Evolutionary conservation across 2,888 invertebrate genomes (phyloP).

Genomic region (Lepetodrilus schrolli): DNA sequence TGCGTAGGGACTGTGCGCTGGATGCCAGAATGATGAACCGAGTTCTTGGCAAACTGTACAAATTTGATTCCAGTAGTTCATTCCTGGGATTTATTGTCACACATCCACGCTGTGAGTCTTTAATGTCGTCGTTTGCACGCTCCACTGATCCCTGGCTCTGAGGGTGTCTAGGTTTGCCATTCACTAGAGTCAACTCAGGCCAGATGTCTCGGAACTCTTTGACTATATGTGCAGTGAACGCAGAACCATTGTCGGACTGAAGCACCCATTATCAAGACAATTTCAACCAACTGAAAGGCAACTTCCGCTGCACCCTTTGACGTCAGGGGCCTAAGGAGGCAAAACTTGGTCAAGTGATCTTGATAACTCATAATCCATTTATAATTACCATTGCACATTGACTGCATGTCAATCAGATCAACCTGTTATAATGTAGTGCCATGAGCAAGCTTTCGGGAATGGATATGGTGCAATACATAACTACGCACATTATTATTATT

Average conservation of each 20-base stretch:
- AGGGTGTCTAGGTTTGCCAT: too few species aligned
- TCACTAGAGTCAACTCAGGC: neutral
- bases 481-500: too few species aligned
- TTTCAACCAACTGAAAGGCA: neutral
- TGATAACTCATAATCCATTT: neutral
- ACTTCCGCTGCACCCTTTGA: neutral
- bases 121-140: too few species aligned
- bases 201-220: neutral
- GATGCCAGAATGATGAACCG: neutral
- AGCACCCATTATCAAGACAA: too few species aligned
- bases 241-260: neutral
- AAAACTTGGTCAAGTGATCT: neutral
- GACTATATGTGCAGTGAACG: neutral
- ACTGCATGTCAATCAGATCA: neutral
- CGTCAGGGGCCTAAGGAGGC: neutral
- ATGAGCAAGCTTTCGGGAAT: too few species aligned
- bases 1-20: too few species aligned
- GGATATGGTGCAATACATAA: too few species aligned
- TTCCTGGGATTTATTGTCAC: neutral
- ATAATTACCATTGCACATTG: neutral
- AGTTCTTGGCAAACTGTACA: neutral
- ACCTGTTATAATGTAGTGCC: too few species aligned
- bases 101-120: neutral
- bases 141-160: too few species aligned
- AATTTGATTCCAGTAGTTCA: neutral